Evolutionary conservation across 2,888 invertebrate genomes (phyloP).

Genomic region (Campoletis raptor): DNA sequence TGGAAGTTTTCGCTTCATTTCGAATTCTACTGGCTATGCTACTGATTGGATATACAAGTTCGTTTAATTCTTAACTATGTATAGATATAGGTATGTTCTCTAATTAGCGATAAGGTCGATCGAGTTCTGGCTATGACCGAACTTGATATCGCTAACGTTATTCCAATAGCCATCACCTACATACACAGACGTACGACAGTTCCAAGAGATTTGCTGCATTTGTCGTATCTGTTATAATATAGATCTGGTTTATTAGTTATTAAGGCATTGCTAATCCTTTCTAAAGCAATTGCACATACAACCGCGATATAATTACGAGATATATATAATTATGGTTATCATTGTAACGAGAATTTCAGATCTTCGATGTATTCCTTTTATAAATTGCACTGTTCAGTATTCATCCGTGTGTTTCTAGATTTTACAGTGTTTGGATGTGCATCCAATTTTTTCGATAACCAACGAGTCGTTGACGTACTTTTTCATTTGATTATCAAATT

Average conservation of each 20-base stretch:
- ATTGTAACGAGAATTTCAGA: slow-evolving; percentile 52
- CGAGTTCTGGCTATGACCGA: slow-evolving; percentile 47
- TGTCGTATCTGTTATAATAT: slow-evolving; percentile 30
- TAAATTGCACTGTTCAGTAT: background rate
- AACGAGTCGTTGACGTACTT: too few species aligned
- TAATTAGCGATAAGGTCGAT: slow-evolving; percentile 61
- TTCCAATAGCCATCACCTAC: slow-evolving; percentile 50
- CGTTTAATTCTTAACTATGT: slow-evolving; percentile 36
- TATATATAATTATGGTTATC: slow-evolving; percentile 59
- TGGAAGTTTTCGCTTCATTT: slow-evolving; percentile 18
- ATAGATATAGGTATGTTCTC: slow-evolving; percentile 18
- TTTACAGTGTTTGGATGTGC: background rate
- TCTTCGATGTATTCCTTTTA: background rate
- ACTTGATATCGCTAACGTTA: slow-evolving; percentile 62
- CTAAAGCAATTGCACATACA: slow-evolving; percentile 53
- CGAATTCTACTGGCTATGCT: slow-evolving; percentile 23
- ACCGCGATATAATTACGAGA: slow-evolving; percentile 32
- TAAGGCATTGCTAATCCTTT: slow-evolving; percentile 35
- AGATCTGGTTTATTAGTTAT: slow-evolving; percentile 36
- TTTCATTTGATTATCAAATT: too few species aligned
- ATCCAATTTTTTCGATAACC: too few species aligned
- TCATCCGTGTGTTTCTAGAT: background rate
- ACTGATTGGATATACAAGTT: slow-evolving; percentile 24
- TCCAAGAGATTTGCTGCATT: slow-evolving; percentile 8
- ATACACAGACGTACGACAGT: background rate